phyloP scores from a whole-genome alignment of 2,113 vertebrate genomes.

The Nycticryphes semicollaris region DNA sequence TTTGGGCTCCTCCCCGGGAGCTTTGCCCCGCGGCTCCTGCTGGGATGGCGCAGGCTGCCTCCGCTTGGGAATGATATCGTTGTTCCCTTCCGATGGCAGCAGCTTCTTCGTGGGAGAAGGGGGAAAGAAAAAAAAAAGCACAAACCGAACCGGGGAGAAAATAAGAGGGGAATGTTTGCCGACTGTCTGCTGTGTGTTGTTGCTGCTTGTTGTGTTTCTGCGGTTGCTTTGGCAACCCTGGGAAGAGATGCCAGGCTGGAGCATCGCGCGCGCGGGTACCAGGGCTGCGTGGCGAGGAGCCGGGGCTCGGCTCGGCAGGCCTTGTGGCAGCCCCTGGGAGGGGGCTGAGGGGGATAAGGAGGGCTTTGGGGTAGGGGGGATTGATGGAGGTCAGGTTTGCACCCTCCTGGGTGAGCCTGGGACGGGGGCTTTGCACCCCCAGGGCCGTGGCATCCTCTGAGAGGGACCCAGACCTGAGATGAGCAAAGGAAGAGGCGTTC shows the following conservation, averaged over 20 bases:
- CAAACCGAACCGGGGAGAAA: conserved; percentile 28
- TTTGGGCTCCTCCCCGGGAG: not conserved
- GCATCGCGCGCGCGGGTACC: not conserved
- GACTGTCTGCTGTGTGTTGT: conserved; percentile 49
- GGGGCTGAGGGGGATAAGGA: too few species aligned
- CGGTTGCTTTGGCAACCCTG: conserved; percentile 23
- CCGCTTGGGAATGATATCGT: not conserved
- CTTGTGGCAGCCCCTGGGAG: accelerated
- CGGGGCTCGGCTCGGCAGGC: accelerated
- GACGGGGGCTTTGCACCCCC: accelerated
- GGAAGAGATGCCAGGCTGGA: conserved; percentile 15
- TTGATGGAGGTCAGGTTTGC: accelerated
- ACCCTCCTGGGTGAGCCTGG: accelerated
- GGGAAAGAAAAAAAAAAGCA: conserved; percentile 17
- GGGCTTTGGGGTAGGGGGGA: accelerated
- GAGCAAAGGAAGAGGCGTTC: accelerated
- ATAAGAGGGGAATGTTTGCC: conserved; percentile 63
- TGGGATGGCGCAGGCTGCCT: not conserved
- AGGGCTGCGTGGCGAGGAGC: accelerated
- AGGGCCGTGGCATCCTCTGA: accelerated
- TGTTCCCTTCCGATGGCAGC: not conserved
- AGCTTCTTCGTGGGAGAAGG: conserved; percentile 54
- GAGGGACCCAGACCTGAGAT: not conserved
- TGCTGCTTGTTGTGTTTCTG: conserved; percentile 65
- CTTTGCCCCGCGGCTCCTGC: not conserved